Evolutionary conservation across 2,888 invertebrate genomes (phyloP).

Genomic region (Latrodectus elegans): DNA sequence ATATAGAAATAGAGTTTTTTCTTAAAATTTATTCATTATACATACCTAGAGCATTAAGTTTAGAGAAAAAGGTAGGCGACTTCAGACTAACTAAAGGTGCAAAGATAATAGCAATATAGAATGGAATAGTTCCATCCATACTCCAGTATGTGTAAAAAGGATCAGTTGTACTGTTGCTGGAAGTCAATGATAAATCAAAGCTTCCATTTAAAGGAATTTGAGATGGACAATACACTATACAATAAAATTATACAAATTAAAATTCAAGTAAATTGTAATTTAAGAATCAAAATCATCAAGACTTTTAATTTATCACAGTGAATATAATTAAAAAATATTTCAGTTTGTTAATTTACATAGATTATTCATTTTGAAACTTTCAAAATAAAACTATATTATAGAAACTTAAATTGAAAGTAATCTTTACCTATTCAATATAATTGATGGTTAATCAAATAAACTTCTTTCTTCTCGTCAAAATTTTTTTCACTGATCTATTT

Average conservation of each 20-base stretch:
- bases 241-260: background rate
- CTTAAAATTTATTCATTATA: background rate
- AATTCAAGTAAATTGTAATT: background rate
- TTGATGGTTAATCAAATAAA: too few relatives aligned
- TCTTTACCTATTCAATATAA: too few relatives aligned
- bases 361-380: too few relatives aligned
- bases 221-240: conserved; percentile 50
- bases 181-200: background rate
- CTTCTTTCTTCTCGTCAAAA: too few relatives aligned
- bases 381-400: too few relatives aligned
- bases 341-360: too few relatives aligned
- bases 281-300: too few relatives aligned
- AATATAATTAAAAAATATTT: too few relatives aligned
- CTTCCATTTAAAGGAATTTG: conserved; percentile 27
- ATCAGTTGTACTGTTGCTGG: conserved; percentile 29
- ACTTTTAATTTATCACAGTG: too few relatives aligned
- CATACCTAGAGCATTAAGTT: conserved; percentile 91
- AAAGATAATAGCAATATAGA: conserved; percentile 84
- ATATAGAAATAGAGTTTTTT: background rate
- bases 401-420: too few relatives aligned
- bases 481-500: too few relatives aligned
- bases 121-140: conserved; percentile 85
- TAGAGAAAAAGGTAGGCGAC: conserved; percentile 92
- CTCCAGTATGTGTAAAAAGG: conserved; percentile 81
- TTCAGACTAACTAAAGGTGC: conserved; percentile 89